Conservation (phyloP, 64 coral and sea anemone genomes). For the Catalaphyllia jardinei region DNA sequence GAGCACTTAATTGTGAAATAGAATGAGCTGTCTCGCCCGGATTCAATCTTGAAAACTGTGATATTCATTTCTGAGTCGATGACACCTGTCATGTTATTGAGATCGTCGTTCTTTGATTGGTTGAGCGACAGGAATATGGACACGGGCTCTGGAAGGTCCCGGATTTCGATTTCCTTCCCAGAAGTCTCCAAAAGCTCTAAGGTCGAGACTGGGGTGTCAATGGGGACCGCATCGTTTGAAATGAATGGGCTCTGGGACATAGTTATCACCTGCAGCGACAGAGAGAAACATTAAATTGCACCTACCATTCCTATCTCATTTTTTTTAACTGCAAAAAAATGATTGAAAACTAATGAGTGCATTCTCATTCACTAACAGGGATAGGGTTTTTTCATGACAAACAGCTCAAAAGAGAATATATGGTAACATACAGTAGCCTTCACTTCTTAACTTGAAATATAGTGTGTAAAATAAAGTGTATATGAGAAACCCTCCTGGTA, state of each 20-base stretch:
- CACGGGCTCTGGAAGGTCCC: constrained; percentile 37
- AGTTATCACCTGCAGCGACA: constrained; percentile 45
- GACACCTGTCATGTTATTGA: constrained; percentile 8
- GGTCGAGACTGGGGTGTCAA: constrained; percentile 36
- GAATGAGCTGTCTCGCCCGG: neutral
- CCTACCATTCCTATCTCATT: too few species aligned
- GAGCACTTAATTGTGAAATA: constrained; percentile 10
- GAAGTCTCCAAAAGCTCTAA: constrained; percentile 50
- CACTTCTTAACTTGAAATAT: too few species aligned
- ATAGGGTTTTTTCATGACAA: too few species aligned
- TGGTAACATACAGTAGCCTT: too few species aligned
- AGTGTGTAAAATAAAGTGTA: too few species aligned
- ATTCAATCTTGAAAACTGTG: constrained; percentile 27
- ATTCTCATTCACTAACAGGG: too few species aligned
- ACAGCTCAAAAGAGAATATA: too few species aligned
- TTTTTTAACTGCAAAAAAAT: too few species aligned
- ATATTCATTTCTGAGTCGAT: neutral
- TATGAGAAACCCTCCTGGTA: too few species aligned
- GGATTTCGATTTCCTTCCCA: constrained; percentile 40
- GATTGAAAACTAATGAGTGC: too few species aligned
- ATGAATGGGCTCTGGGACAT: constrained; percentile 51
- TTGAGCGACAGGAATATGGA: constrained; percentile 48
- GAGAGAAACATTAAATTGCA: neutral
- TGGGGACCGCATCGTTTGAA: neutral
- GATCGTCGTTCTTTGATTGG: neutral